A percentile compares a stretch with the other conserved stretches of the same genome.
These are phyloP conservation scores for Hydropsyche betteni DNA, from an alignment of 2,888 invertebrate genomes.

Conservation along the genomic window DNA sequence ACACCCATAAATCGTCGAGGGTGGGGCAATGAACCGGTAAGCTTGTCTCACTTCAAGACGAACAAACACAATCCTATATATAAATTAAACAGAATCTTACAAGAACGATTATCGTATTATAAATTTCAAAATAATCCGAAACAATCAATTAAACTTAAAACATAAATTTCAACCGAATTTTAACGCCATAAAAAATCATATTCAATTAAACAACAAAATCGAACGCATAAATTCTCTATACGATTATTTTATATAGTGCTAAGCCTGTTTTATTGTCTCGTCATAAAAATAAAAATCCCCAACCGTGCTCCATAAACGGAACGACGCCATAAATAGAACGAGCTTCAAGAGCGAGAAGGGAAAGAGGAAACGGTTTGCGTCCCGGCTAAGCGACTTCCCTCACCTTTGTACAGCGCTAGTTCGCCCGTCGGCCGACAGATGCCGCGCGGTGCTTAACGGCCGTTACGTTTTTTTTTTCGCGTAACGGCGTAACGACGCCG, in stretches of 20 bases:
- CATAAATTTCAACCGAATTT: too few species aligned
- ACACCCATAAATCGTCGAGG: constrained; percentile 52
- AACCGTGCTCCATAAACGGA: constrained; percentile 4
- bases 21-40: constrained; percentile 51
- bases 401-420: constrained; percentile 41
- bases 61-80: not conserved
- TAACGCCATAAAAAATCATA: too few species aligned
- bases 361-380: constrained; percentile 45
- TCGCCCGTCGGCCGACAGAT: constrained; percentile 50
- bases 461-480: constrained; percentile 45
- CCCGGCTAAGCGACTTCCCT: constrained; percentile 41
- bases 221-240: too few species aligned
- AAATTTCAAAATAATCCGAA: too few species aligned
- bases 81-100: too few species aligned
- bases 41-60: constrained; percentile 48
- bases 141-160: too few species aligned
- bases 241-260: too few species aligned
- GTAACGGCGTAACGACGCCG: constrained; percentile 47
- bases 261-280: not conserved
- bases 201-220: too few species aligned
- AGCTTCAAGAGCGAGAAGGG: constrained; percentile 19
- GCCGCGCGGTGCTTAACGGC: constrained; percentile 52
- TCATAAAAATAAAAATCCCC: constrained; percentile 26
- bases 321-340: constrained; percentile 21
- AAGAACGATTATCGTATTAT: too few species aligned